phyloP scores from a whole-genome alignment of 2,113 vertebrate genomes.

The Syngnathus typhle region DNA sequence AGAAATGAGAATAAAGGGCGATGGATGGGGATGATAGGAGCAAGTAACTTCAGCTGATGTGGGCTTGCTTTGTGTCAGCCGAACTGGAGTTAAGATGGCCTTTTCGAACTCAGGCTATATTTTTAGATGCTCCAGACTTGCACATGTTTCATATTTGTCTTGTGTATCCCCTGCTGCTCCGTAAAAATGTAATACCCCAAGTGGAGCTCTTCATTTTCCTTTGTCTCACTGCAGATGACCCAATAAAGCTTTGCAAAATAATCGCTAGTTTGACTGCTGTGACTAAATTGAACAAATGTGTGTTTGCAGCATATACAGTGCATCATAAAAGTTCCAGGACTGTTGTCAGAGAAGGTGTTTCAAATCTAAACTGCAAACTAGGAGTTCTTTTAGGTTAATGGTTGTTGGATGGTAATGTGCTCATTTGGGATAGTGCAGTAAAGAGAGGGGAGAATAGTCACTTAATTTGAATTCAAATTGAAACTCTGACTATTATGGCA shows the following conservation, averaged over 20 bases:
- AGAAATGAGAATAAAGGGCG: constrained; percentile 6
- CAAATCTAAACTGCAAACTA: neutral
- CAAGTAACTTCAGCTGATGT: neutral
- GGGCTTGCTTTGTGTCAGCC: constrained; percentile 1
- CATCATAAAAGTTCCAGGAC: constrained; percentile 30
- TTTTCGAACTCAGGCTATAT: constrained; percentile 1
- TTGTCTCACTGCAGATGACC: constrained; percentile 39
- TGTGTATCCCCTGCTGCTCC: constrained; percentile 4
- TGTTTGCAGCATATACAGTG: constrained; percentile 39
- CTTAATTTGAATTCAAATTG: neutral
- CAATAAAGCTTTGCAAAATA: constrained; percentile 31
- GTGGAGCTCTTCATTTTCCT: constrained; percentile 8
- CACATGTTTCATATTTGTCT: constrained; percentile 5
- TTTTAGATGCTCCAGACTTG: constrained; percentile 6
- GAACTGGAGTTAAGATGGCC: neutral
- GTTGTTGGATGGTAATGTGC: too few relatives aligned
- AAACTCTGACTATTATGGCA: neutral
- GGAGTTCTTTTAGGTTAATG: neutral
- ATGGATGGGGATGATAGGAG: neutral
- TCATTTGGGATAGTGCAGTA: too few relatives aligned
- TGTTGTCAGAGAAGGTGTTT: neutral
- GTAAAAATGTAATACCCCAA: constrained; percentile 39
- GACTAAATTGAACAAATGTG: constrained; percentile 47
- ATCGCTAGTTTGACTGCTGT: constrained; percentile 31
- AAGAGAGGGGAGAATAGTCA: too few relatives aligned